Base-by-base conservation (phyloP, 2,888 invertebrate genomes). In the Subacronicta megacephala region DNA sequence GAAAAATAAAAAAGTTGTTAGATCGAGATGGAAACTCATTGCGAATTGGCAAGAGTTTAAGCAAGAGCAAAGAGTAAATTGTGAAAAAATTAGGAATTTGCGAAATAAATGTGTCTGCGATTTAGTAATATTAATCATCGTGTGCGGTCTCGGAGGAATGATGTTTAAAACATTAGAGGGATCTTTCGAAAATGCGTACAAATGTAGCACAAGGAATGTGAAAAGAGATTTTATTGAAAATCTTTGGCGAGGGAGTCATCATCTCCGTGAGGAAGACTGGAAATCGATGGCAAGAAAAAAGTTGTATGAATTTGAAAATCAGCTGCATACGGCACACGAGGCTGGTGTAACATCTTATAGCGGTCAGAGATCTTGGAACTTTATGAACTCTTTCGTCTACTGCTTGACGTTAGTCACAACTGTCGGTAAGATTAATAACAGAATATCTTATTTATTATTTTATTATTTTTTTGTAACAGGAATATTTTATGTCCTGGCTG, bases 231-330 rank as follows among this genome's bases (percentile, higher is more conserved):
- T 98, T 72, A 96, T 98, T 56, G 98, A 98, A 78, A 95, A 95
- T 62, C 94, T 98, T 37, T 98, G 98, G 98, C 94, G 95, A 49
- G 95, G 96, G 58, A 98, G 97, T 86, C 97, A 97, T 84, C 96
- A 96, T 81, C 91, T 98, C 89, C 95, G 96, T 51, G 98, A 98
- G 85, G 98, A 98, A 45, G 98, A 98, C 81, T 98, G 98, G 98
- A 98, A 98, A 81, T 96, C 97, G 10, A 95, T 97, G 92, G 98
- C 98, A 0, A 95, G 98, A 54, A 95, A 95, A 72, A 96, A 97
- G 83, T 87, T 99, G 50, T 96, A 96, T 83, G 96, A 96, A 66
- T 98, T 98, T 82, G 99, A 99, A 86, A 96, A 97, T 64, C 97
- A 98, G 82, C 90, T 99, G 29, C 97, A 98, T 77, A 95, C 95